Percentiles rank a stretch among this genome's conserved stretches.
Conservation (phyloP, 1,140 invertebrate species). For the Drosophila malerkotliana region DNA sequence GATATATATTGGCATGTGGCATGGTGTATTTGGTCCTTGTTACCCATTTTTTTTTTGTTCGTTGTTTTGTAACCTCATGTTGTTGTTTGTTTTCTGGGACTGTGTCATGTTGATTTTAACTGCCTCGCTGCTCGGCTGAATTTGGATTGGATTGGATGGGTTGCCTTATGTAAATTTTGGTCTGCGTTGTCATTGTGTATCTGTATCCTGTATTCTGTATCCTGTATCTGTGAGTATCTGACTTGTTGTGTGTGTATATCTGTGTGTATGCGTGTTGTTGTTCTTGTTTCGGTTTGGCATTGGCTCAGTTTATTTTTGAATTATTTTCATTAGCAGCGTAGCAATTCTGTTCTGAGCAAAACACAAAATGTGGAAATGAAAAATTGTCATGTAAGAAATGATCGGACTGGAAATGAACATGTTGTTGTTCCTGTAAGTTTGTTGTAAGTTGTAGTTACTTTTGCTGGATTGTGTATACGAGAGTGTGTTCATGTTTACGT, state of each 20-base stretch:
- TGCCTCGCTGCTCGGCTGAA: slow-evolving; percentile 38
- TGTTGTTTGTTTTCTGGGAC: slow-evolving; percentile 21
- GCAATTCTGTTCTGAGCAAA: slow-evolving; percentile 8
- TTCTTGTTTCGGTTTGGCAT: slow-evolving; percentile 62
- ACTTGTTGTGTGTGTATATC: slow-evolving; percentile 31
- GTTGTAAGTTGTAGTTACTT: slow-evolving; percentile 39
- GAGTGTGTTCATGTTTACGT: slow-evolving; percentile 39
- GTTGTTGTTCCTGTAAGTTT: slow-evolving; percentile 25
- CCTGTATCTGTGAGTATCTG: slow-evolving; percentile 18
- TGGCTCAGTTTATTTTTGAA: slow-evolving; percentile 59
- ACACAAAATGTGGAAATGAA: slow-evolving; percentile 39
- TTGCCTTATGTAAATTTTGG: slow-evolving; percentile 50
- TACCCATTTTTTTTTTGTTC: slow-evolving; percentile 1
- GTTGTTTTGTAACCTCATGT: slow-evolving; percentile 20
- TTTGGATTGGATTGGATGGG: slow-evolving; percentile 41
- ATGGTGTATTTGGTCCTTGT: slow-evolving; percentile 24
- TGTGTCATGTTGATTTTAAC: slow-evolving; percentile 54
- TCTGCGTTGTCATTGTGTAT: slow-evolving; percentile 8
- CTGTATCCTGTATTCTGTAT: background rate
- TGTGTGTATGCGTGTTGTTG: slow-evolving; percentile 50
- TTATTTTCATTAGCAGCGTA: slow-evolving; percentile 48
- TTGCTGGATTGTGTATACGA: slow-evolving; percentile 20
- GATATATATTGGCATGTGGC: slow-evolving; percentile 1
- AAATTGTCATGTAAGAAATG: slow-evolving; percentile 45
- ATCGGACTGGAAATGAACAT: slow-evolving; percentile 38